Evolutionary conservation across 2,113 vertebrate species (phyloP).

Genomic region (Promerops cafer): DNA sequence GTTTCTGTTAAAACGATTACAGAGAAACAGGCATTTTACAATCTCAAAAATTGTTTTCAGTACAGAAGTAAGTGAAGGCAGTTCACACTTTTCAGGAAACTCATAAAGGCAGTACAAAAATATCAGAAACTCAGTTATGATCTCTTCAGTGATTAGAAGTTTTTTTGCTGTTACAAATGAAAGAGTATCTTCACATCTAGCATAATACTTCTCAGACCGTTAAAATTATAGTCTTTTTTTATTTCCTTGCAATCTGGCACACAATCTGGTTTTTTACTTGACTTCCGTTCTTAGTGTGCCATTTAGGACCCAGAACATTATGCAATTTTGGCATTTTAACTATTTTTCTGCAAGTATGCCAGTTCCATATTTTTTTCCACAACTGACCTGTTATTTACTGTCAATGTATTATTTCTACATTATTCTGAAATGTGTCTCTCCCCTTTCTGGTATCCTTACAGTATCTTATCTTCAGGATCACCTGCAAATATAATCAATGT

Average conservation of each 20-base stretch:
- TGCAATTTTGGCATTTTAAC: neutral
- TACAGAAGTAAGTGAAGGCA: neutral
- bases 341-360: neutral
- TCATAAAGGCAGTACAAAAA: neutral
- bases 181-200: neutral
- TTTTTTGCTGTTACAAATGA: neutral
- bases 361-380: neutral
- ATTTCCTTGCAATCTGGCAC: neutral
- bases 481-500: neutral
- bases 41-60: neutral
- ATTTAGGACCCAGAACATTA: neutral
- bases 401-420: neutral
- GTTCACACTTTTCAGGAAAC: slow-evolving; percentile 51
- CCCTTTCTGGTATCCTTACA: neutral
- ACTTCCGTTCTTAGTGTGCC: neutral
- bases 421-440: neutral
- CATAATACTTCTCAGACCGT: neutral
- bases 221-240: neutral
- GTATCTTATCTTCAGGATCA: neutral
- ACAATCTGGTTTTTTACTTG: neutral
- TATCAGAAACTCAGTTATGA: neutral
- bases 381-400: neutral
- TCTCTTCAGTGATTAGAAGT: neutral
- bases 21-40: neutral
- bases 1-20: slow-evolving; percentile 1